These are phyloP conservation scores for Ischnura elegans DNA, from an alignment of 2,888 invertebrate genomes.

Conservation along the genomic window DNA sequence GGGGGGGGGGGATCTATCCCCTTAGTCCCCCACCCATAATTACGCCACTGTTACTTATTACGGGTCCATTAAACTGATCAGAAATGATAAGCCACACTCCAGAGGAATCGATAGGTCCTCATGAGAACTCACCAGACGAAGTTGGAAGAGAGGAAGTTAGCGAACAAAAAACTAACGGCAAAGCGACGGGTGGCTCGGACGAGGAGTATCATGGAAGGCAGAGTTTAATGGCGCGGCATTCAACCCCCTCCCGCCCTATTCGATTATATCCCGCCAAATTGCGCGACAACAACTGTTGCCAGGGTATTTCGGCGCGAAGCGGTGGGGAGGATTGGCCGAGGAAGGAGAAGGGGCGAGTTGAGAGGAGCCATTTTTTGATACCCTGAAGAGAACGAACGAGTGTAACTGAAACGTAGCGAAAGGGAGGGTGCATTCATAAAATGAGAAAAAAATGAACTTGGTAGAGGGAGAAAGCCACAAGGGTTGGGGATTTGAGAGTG, in stretches of 20 bases:
- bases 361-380: not conserved
- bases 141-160: not conserved
- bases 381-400: not conserved
- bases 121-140: not conserved
- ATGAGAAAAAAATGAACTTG: no score
- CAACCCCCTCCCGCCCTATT: not conserved
- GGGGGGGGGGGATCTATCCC: no score
- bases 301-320: not conserved
- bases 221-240: not conserved
- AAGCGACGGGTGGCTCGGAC: conserved; percentile 7
- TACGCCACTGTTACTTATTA: no score
- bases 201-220: not conserved
- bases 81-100: not conserved
- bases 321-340: not conserved
- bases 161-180: conserved; percentile 35
- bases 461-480: not conserved
- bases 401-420: not conserved
- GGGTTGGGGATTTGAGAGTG: not conserved
- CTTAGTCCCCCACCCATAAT: no score
- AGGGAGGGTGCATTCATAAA: not conserved
- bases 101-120: not conserved
- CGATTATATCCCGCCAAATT: not conserved
- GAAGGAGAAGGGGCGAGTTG: no score
- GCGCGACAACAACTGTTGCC: conserved; percentile 21
- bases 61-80: not conserved